Conservation (phyloP, 2,797 vertebrate genomes). For the Enoplosus armatus region DNA sequence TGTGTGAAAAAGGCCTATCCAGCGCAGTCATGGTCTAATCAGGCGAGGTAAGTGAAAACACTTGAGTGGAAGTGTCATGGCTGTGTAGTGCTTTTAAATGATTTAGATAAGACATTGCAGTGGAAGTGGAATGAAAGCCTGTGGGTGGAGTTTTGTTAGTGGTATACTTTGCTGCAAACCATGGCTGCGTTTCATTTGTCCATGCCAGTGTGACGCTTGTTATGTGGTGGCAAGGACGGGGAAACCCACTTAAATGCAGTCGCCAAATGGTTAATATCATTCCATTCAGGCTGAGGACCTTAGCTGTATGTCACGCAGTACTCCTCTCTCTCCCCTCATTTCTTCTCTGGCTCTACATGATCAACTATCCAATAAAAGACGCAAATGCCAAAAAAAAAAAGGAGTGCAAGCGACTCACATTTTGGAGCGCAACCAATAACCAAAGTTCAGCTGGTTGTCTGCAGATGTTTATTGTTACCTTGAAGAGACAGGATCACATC, state of each 20-base stretch:
- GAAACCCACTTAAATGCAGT: not conserved
- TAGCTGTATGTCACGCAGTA: not conserved
- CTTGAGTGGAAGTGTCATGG: not conserved
- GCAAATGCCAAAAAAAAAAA: not conserved
- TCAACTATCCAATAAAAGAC: not conserved
- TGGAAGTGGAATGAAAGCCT: not conserved
- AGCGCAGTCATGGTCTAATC: not conserved
- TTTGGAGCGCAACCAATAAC: not conserved
- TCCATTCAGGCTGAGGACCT: not conserved
- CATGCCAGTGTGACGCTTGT: not conserved
- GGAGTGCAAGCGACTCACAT: not conserved
- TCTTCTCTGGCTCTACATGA: not conserved
- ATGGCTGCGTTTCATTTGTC: not conserved
- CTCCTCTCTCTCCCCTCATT: not conserved
- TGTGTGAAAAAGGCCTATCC: not conserved
- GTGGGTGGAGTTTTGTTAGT: not conserved
- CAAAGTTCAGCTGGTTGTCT: not conserved
- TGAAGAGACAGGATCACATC: constrained; percentile 8
- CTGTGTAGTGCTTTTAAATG: not conserved
- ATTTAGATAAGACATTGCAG: not conserved
- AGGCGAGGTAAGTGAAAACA: not conserved
- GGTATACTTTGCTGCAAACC: not conserved
- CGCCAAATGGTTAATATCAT: no score
- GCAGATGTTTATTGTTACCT: constrained; percentile 6
- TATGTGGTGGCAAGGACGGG: not conserved